Percentiles rank a stretch among this genome's conserved stretches.
phyloP scores from a whole-genome alignment of 2,113 vertebrate genomes.

The Oryctolagus cuniculus region mOryCun1.1 NC_091433.1:6244001-6244500 shows the following conservation, averaged over 20 bases:
- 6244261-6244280: too few relatives aligned
- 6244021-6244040: neutral
- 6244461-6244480: too few relatives aligned
- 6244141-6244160: neutral
- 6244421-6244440: too few relatives aligned
- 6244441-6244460: too few relatives aligned
- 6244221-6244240: neutral
- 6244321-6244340: neutral
- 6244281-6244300: neutral
- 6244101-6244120: neutral
- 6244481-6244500: too few relatives aligned
- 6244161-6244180: neutral
- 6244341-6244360: neutral
- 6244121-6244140: constrained; percentile 11
- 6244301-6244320: neutral
- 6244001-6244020: neutral
- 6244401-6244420: too few relatives aligned
- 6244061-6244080: neutral
- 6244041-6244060: neutral
- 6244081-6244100: neutral
- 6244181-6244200: neutral
- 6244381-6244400: too few relatives aligned
- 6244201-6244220: neutral
- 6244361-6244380: too few relatives aligned
- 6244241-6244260: neutral